Evolutionary conservation across 1,140 invertebrate species (phyloP), one percentile per base, ranked within the genome.

Genomic region (Brachystomella parvula): DNA sequence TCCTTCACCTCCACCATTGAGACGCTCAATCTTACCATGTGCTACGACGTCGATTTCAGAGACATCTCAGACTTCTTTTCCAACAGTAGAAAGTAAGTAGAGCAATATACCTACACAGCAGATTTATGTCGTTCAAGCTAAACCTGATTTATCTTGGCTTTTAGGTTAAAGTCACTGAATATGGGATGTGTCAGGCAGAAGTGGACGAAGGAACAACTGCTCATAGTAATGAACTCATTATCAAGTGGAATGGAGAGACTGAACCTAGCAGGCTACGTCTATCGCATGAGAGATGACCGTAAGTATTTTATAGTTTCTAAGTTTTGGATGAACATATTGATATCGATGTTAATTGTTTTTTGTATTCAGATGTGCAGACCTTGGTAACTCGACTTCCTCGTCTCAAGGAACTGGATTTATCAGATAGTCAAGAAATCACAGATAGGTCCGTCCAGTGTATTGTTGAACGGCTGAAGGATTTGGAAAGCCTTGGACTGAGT

Each of bases 401-500:
- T 39, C 24, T 61, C 2, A 32, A 30, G 3, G 32, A 61, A n/a
- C 30, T 61, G 30, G 59, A 61, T 12, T n/a, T 61, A 12, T 35
- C 59, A 3, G 59, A 61, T 24, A 30, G 30, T 32, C n/a, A n/a
- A 35, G 30, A 61, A 21, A n/a, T 61, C 2, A 61, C 59, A 24
- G 2, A 21, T 19, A 39, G 3, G 3, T 33, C 59, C 15, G 15
- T 61, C 9, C 30, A 32, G 2, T 35, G 19, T 19, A 61, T 61
- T 61, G 59, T 39, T 33, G 59, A 33, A 12, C 3, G 28, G 2
- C 30, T 61, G 3, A 33, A 61, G 26, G 80, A 85, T 19, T 76
- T 94, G 1, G 87, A 92, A 74, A 87, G 91, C 78, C 78, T 94
- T 0, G 88, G 89, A 0, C 77, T 94, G 6, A 91, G 87, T 70